phyloP scores from a whole-genome alignment of 2,113 vertebrate species.

The Sclerurus mexicanus region DNA sequence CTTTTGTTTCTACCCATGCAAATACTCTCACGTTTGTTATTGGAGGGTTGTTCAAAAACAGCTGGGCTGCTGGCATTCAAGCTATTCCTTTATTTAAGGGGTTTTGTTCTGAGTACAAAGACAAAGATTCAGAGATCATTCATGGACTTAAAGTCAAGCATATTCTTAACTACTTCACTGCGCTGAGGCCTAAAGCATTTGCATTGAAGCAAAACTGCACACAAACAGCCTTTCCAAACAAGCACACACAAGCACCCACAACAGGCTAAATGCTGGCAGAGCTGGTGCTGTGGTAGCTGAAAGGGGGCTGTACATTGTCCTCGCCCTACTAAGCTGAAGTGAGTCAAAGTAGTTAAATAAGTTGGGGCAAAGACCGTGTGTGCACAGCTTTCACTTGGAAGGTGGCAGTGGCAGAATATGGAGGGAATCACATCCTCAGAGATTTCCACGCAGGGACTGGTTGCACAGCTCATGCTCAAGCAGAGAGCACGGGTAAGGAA shows the following conservation, averaged over 20 bases:
- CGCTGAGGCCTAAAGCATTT: conserved; percentile 2
- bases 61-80: conserved; percentile 63
- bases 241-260: rapidly evolving
- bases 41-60: conserved; percentile 48
- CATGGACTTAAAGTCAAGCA: conserved; percentile 9
- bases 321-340: not conserved
- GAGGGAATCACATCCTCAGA: not conserved
- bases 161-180: not conserved
- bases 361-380: not conserved
- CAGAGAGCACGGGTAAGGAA: rapidly evolving
- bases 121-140: conserved; percentile 4
- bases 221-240: not conserved
- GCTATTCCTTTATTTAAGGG: conserved; percentile 34
- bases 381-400: not conserved
- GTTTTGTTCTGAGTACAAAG: conserved; percentile 53
- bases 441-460: not conserved
- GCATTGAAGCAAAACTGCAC: not conserved
- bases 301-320: not conserved
- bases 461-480: not conserved
- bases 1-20: conserved; percentile 62
- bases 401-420: not conserved
- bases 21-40: conserved; percentile 7
- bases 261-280: not conserved
- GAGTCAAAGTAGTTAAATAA: not conserved
- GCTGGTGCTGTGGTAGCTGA: not conserved